Evolutionary conservation across 1,140 invertebrate genomes (phyloP).

Genomic region (Drosophila albomicans): DNA sequence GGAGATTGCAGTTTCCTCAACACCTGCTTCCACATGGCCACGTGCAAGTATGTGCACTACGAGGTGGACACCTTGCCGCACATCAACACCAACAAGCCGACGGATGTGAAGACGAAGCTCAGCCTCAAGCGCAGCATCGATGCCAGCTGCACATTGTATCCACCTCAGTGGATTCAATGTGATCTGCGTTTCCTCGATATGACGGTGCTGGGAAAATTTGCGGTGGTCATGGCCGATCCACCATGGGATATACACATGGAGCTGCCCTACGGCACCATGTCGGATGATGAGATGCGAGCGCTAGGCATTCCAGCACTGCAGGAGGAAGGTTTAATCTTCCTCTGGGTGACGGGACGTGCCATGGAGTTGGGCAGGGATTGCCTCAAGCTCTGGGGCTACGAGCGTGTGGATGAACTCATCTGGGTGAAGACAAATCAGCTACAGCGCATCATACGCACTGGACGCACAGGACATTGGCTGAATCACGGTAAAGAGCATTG

Average conservation of each 20-base stretch:
- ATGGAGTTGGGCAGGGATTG: slow-evolving; percentile 98
- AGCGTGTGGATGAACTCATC: slow-evolving; percentile 98
- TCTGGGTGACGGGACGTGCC: slow-evolving; percentile 99
- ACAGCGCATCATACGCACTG: slow-evolving; percentile 98
- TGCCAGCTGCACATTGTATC: slow-evolving; percentile 90
- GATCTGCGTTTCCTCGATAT: slow-evolving; percentile 98
- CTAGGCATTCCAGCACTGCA: slow-evolving; percentile 95
- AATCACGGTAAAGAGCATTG: slow-evolving; percentile 99
- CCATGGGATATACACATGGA: slow-evolving; percentile 98
- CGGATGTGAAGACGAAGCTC: slow-evolving; percentile 77
- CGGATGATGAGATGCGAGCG: slow-evolving; percentile 99
- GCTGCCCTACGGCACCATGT: slow-evolving; percentile 99
- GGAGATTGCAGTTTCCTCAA: slow-evolving; percentile 99
- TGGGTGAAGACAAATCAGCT: slow-evolving; percentile 99
- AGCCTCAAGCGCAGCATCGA: slow-evolving; percentile 76
- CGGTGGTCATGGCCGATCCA: slow-evolving; percentile 97
- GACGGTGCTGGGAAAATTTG: slow-evolving; percentile 97
- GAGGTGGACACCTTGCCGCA: slow-evolving; percentile 90
- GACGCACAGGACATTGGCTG: slow-evolving; percentile 98
- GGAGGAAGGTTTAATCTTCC: slow-evolving; percentile 97
- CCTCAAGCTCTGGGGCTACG: slow-evolving; percentile 97
- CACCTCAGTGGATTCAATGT: slow-evolving; percentile 98
- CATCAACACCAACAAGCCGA: slow-evolving; percentile 83
- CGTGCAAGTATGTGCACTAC: slow-evolving; percentile 99
- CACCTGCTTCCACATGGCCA: slow-evolving; percentile 99